Conservation (phyloP, 2,113 vertebrate species). For the Nycticryphes semicollaris region DNA sequence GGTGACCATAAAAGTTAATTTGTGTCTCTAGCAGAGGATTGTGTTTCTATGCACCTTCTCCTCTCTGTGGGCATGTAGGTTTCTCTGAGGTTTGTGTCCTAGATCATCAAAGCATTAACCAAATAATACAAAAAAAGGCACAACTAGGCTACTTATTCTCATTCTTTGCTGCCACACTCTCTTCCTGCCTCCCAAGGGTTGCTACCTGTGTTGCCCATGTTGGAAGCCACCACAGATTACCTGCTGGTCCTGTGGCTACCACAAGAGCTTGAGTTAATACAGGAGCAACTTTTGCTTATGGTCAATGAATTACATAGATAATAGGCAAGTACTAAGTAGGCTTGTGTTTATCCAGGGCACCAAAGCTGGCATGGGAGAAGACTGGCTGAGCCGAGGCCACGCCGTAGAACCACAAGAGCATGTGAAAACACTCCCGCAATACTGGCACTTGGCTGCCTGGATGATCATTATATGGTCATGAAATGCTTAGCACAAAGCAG, state of each 20-base stretch:
- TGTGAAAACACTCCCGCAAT: neutral
- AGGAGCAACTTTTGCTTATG: neutral
- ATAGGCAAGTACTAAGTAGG: neutral
- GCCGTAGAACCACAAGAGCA: neutral
- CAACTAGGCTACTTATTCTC: neutral
- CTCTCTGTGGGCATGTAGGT: accelerated
- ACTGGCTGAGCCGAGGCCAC: neutral
- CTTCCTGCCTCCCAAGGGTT: neutral
- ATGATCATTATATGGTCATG: neutral
- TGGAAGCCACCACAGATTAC: neutral
- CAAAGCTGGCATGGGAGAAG: neutral
- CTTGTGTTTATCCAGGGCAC: neutral
- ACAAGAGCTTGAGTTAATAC: neutral
- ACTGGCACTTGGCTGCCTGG: neutral
- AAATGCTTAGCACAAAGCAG: neutral
- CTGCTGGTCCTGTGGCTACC: neutral
- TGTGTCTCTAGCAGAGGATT: neutral
- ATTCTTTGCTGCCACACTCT: neutral
- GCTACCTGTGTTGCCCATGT: neutral
- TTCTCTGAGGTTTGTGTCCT: neutral
- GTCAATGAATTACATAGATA: neutral
- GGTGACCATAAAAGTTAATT: neutral
- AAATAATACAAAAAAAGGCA: no score
- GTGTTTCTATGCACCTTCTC: neutral
- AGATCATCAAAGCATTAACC: neutral